Conservation (phyloP, 2,888 invertebrate species). For the Chalcosyrphus nemorum region DNA sequence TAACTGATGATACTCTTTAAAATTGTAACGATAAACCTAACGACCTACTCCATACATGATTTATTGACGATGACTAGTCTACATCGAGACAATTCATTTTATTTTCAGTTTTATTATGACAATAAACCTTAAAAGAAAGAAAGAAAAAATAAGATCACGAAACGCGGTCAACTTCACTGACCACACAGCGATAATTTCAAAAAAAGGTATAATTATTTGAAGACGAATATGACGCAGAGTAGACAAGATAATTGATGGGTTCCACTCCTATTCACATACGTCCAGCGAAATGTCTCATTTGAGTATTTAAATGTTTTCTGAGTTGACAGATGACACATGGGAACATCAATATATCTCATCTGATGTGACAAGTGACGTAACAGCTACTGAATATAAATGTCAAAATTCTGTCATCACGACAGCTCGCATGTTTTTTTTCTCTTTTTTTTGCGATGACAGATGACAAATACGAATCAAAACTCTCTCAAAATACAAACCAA, state of each 20-base stretch:
- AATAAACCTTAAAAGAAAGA: too few species aligned
- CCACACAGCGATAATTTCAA: slow-evolving; percentile 24
- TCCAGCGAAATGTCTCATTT: neutral
- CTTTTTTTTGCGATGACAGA: neutral
- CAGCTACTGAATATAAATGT: slow-evolving; percentile 1
- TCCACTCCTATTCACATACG: neutral
- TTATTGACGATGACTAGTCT: slow-evolving; percentile 12
- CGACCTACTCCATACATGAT: neutral
- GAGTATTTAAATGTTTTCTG: slow-evolving; percentile 17
- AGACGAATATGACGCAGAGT: neutral
- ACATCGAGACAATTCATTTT: neutral
- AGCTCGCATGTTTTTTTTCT: neutral
- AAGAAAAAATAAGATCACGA: slow-evolving; percentile 10
- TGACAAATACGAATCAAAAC: neutral
- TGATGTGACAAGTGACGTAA: too few species aligned
- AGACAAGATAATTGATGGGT: slow-evolving; percentile 3
- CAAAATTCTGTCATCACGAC: slow-evolving; percentile 1
- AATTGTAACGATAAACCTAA: neutral
- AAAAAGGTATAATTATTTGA: slow-evolving; percentile 2
- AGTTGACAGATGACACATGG: slow-evolving; percentile 1
- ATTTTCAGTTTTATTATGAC: neutral
- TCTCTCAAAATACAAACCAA: neutral
- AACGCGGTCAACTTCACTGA: slow-evolving; percentile 39
- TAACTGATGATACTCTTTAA: too few species aligned
- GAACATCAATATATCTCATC: too few species aligned